Evolutionary conservation across 1,140 invertebrate species (phyloP).

Genomic region (Matsumurasca onukii): DNA sequence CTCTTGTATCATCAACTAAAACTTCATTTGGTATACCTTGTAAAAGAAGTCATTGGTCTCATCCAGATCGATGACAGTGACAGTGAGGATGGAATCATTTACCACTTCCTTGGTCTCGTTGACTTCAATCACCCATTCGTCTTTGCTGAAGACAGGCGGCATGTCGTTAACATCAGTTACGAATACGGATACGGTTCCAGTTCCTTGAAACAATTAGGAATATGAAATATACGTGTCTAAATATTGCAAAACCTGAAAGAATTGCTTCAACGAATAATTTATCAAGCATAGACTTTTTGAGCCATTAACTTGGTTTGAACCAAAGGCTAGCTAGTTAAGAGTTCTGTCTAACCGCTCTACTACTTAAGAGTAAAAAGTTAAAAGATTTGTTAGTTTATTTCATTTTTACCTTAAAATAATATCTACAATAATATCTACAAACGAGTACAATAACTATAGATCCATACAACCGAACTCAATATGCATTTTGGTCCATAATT

Average conservation of each 20-base stretch:
- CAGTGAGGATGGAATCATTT: slow-evolving; percentile 75
- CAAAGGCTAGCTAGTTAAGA: background rate
- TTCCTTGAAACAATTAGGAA: slow-evolving; percentile 51
- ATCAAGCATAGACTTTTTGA: background rate
- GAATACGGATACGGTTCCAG: slow-evolving; percentile 88
- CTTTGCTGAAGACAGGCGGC: slow-evolving; percentile 93
- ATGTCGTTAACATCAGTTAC: slow-evolving; percentile 94
- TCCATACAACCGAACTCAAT: too few species aligned
- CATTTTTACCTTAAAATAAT: too few species aligned
- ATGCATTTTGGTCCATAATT: too few species aligned
- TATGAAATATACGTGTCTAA: background rate
- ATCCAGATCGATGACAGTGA: slow-evolving; percentile 92
- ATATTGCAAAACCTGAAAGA: background rate
- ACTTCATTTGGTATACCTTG: slow-evolving; percentile 59
- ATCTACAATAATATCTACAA: too few species aligned
- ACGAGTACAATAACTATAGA: too few species aligned
- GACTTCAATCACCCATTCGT: slow-evolving; percentile 93
- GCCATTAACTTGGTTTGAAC: background rate
- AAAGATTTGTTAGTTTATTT: too few species aligned
- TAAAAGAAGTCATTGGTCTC: slow-evolving; percentile 96
- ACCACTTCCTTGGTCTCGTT: slow-evolving; percentile 76
- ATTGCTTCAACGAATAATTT: background rate
- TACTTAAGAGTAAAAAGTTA: background rate
- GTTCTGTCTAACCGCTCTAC: background rate
- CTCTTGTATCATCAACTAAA: too few species aligned